Evolutionary conservation across 2,888 invertebrate genomes (phyloP), one percentile per base, ranked within the genome.

Genomic region (Lasioglossum malachurum): DNA sequence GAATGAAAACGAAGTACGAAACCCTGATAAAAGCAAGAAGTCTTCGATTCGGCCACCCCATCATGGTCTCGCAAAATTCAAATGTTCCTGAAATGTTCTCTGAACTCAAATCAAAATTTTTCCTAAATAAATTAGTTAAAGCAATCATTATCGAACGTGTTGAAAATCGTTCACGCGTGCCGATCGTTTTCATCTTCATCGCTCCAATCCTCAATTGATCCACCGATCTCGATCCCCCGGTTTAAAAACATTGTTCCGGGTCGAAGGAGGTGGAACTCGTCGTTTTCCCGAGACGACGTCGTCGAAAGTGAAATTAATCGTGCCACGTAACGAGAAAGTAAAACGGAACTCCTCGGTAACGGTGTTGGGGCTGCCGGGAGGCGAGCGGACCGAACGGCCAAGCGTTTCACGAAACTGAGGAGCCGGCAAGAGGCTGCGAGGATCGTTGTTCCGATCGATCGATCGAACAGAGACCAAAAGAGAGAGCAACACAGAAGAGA

Each of bases 241-340:
- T 60, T 60, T 16, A 16, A 60, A 60, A 60, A 60, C n/a, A 4
- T 16, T 7, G 27, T 27, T 60, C 27, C 27, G 27, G 27, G 27
- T 31, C 27, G 27, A 16, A 16, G 27, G 23, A 53, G 31, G 23
- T 67, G 31, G 46, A 27, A 46, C 31, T 46, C 72, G 72, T 73
- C 27, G 72, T 73, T 46, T 73, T 46, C 44, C 72, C 46, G 46
- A 60, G 60, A 27, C 72, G 73, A 4, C 49, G 49, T 46, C 73
- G 73, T 49, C 41, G 73, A 73, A 60, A 75, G 75, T 75, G 75
- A 75, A 75, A 75, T 75, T 75, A 75, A 75, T 75, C 41, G 75
- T 38, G 57, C 60, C 75, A 41, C 75, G 75, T 60, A 60, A 75
- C 75, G 75, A 75, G 75, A 75, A 75, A 75, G 75, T 57, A 60